Evolutionary conservation across 1,140 invertebrate genomes (phyloP).

Genomic region (Drosophila kikkawai): DNA sequence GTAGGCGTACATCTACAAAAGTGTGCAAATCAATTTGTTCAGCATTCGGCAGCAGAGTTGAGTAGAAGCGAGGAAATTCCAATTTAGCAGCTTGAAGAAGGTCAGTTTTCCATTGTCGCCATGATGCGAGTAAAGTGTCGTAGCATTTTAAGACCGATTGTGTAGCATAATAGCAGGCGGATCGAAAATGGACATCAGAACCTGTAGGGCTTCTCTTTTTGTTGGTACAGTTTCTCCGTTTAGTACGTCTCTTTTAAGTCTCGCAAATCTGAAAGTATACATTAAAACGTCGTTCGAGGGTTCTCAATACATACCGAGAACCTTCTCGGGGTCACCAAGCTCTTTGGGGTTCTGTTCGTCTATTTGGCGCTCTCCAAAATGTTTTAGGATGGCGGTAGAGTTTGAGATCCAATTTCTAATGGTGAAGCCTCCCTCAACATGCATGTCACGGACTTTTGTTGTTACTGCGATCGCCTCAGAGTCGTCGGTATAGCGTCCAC

Average conservation of each 20-base stretch:
- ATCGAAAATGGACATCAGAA: background rate
- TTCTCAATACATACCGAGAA: too few species aligned
- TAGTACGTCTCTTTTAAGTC: background rate
- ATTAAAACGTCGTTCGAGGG: too few species aligned
- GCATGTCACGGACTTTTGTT: background rate
- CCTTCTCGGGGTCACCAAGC: too few species aligned
- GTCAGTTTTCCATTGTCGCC: background rate
- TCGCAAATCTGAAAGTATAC: background rate
- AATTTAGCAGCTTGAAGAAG: background rate
- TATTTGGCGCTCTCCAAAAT: too few species aligned
- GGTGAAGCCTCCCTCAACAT: background rate
- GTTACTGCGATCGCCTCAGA: background rate
- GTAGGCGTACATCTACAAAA: background rate
- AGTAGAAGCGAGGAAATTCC: background rate
- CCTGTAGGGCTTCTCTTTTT: background rate
- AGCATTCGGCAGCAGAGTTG: background rate
- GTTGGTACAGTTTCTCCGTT: background rate
- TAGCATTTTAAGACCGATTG: background rate
- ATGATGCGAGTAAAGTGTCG: background rate
- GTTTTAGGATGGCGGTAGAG: too few species aligned
- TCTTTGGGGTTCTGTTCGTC: too few species aligned
- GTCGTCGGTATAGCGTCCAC: background rate
- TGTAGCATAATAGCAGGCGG: background rate
- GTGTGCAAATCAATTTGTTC: background rate
- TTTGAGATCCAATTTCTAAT: constrained; percentile 1